phyloP scores from a whole-genome alignment of 2,113 vertebrate species.

The Ramphastos sulfuratus region DNA sequence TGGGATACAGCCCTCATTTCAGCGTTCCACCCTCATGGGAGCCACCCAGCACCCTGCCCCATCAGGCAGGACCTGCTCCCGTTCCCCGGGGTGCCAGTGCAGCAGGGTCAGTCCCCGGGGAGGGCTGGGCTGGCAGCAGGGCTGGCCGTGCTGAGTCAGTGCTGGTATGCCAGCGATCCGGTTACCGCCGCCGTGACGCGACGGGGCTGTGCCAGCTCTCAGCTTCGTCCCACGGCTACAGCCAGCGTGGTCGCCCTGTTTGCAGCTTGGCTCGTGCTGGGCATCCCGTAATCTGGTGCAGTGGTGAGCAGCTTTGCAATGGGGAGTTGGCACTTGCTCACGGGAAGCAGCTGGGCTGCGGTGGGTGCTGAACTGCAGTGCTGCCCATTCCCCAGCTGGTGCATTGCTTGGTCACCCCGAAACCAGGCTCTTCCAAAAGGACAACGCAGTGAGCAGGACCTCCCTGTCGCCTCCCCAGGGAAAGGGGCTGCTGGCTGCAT shows the following conservation, averaged over 20 bases:
- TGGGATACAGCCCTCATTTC: fast-evolving
- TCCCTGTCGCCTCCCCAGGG: neutral
- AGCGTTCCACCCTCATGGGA: fast-evolving
- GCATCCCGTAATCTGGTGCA: fast-evolving
- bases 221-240: fast-evolving
- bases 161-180: slow-evolving; percentile 41
- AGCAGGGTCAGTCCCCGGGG: neutral
- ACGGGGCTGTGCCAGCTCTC: neutral
- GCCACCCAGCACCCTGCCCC: neutral
- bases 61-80: slow-evolving; percentile 20
- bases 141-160: slow-evolving; percentile 47
- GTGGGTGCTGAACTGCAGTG: fast-evolving
- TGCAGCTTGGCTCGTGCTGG: fast-evolving
- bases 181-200: neutral
- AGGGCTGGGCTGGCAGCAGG: neutral
- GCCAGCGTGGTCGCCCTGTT: fast-evolving
- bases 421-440: neutral
- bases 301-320: fast-evolving
- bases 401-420: fast-evolving
- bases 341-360: neutral
- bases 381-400: fast-evolving
- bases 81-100: neutral
- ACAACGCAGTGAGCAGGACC: neutral
- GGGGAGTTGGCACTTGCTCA: fast-evolving
- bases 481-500: neutral